Evolutionary conservation across 2,113 vertebrate species (phyloP).

Genomic region (Myotis yumanensis): DNA sequence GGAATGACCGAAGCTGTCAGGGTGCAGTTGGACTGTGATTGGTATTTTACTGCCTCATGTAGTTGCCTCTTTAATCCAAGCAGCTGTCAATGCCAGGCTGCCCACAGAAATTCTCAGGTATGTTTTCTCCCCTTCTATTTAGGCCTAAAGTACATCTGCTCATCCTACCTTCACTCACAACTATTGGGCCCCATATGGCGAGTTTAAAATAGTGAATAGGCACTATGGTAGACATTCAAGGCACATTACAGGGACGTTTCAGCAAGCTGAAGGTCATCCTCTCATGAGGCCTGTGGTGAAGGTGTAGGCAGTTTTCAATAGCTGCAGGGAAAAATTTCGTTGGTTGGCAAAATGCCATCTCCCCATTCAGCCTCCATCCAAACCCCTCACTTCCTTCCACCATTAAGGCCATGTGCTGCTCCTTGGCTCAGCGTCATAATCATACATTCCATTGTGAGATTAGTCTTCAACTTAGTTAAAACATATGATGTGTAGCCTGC

Average conservation of each 20-base stretch:
- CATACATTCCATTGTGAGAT: background rate
- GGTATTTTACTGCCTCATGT: background rate
- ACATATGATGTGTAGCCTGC: background rate
- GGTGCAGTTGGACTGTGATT: background rate
- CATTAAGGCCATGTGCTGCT: background rate
- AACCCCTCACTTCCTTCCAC: background rate
- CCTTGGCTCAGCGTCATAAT: background rate
- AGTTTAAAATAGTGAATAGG: slow-evolving; percentile 7
- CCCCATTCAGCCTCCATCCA: background rate
- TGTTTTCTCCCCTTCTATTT: slow-evolving; percentile 5
- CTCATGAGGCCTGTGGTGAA: background rate
- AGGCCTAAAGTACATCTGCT: background rate
- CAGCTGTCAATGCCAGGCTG: background rate
- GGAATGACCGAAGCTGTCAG: background rate
- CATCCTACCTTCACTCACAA: background rate
- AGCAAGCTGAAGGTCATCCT: background rate
- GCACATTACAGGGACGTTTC: background rate
- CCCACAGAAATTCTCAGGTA: slow-evolving; percentile 1
- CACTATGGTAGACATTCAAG: background rate
- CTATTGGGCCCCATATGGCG: background rate
- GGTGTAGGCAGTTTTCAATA: background rate
- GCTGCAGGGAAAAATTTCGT: background rate
- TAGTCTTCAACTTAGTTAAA: background rate
- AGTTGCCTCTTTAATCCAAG: background rate
- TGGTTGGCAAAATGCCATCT: background rate